A percentile compares a stretch with the other conserved stretches of the same genome.
Evolutionary conservation across 2,888 invertebrate species (phyloP).

Genomic region (Rhagium mordax): DNA sequence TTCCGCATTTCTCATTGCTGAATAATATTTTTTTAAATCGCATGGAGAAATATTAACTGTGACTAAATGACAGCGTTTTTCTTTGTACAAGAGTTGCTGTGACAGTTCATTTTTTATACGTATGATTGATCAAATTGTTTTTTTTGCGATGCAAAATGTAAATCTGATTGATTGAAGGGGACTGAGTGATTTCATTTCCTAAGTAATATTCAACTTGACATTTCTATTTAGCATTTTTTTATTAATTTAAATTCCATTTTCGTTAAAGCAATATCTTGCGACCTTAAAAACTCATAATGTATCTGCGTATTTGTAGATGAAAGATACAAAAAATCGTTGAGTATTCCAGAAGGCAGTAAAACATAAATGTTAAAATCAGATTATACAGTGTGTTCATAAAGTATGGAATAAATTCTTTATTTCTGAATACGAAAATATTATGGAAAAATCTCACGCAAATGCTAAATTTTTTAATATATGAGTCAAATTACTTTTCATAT

Average conservation of each 20-base stretch:
- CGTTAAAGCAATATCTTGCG: not conserved
- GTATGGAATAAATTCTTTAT: no score
- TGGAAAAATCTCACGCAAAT: no score
- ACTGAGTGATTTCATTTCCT: constrained; percentile 23
- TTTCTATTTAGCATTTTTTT: constrained; percentile 6
- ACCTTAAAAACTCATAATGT: not conserved
- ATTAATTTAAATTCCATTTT: not conserved
- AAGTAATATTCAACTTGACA: constrained; percentile 6
- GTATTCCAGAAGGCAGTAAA: no score
- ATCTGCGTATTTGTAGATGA: not conserved
- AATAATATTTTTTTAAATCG: not conserved
- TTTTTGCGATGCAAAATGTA: constrained; percentile 14
- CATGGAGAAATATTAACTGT: not conserved
- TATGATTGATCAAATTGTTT: constrained; percentile 23
- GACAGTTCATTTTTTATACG: constrained; percentile 29
- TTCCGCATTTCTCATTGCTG: not conserved
- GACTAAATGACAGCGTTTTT: constrained; percentile 5
- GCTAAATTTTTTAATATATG: no score
- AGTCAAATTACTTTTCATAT: no score
- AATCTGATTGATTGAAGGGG: constrained; percentile 18
- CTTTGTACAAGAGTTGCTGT: not conserved
- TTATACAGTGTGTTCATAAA: no score
- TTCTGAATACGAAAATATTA: no score
- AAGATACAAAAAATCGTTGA: not conserved
- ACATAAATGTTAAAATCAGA: no score